These are phyloP conservation scores for Zaprionus ghesquierei DNA, from an alignment of 1,140 invertebrate species.

Conservation along the genomic window DNA sequence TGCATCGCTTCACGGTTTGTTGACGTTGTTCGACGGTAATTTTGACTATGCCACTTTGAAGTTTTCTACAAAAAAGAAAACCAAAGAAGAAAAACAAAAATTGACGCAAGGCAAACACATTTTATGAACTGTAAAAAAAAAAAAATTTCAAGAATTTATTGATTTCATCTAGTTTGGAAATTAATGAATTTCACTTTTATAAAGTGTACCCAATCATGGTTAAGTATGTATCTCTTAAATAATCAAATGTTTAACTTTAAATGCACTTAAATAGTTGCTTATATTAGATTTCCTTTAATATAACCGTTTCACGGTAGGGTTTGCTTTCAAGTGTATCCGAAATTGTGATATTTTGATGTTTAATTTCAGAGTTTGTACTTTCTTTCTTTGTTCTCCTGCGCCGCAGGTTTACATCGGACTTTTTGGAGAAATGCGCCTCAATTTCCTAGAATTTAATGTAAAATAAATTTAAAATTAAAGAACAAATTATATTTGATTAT, in stretches of 20 bases:
- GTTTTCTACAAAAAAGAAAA: neutral
- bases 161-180: too few relatives aligned
- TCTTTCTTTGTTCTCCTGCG: neutral
- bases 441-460: neutral
- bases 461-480: neutral
- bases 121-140: neutral
- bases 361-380: neutral
- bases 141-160: too few relatives aligned
- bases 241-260: neutral
- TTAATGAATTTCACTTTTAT: too few relatives aligned
- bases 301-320: neutral
- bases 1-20: conserved; percentile 53
- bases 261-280: neutral
- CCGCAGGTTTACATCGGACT: neutral
- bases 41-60: conserved; percentile 22
- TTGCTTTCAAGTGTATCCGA: neutral
- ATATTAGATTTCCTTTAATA: neutral
- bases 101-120: neutral
- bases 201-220: neutral
- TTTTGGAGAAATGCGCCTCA: conserved; percentile 16
- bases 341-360: neutral
- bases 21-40: conserved; percentile 26
- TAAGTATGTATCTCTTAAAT: neutral
- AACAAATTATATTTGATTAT: neutral
- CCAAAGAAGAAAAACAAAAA: neutral